Conservation (phyloP, 2,113 vertebrate genomes). For the Anhinga anhinga region DNA sequence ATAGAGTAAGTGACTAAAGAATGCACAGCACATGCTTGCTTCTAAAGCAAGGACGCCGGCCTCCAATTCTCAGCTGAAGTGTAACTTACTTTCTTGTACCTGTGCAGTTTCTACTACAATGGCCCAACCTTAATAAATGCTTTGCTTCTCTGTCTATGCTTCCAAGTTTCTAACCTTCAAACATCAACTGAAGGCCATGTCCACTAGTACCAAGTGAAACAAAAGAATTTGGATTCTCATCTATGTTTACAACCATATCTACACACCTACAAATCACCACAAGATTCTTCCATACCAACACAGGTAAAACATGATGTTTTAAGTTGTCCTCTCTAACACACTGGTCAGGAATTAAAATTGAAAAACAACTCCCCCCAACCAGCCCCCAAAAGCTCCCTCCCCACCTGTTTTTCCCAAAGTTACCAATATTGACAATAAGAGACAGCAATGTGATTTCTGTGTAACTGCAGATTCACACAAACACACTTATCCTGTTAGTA, state of each 20-base stretch:
- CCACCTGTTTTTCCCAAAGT: neutral
- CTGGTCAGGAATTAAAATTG: neutral
- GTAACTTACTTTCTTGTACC: neutral
- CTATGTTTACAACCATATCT: fast-evolving
- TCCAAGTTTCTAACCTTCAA: neutral
- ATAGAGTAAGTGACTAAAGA: neutral
- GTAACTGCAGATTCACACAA: neutral
- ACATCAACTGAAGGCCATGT: fast-evolving
- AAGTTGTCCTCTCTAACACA: neutral
- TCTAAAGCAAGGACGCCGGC: neutral
- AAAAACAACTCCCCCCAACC: neutral
- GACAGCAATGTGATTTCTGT: neutral
- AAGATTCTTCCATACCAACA: neutral
- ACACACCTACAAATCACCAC: neutral
- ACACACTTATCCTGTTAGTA: neutral
- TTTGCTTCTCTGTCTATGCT: neutral
- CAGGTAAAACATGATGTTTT: neutral
- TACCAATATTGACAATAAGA: neutral
- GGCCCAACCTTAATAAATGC: neutral
- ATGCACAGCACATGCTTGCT: neutral
- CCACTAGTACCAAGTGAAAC: neutral
- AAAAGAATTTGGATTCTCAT: neutral
- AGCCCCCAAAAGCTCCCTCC: neutral
- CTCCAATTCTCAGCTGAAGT: fast-evolving
- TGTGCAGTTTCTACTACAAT: neutral